Evolutionary conservation across 2,888 invertebrate species (phyloP).

Genomic region (Cephalotes varians): DNA sequence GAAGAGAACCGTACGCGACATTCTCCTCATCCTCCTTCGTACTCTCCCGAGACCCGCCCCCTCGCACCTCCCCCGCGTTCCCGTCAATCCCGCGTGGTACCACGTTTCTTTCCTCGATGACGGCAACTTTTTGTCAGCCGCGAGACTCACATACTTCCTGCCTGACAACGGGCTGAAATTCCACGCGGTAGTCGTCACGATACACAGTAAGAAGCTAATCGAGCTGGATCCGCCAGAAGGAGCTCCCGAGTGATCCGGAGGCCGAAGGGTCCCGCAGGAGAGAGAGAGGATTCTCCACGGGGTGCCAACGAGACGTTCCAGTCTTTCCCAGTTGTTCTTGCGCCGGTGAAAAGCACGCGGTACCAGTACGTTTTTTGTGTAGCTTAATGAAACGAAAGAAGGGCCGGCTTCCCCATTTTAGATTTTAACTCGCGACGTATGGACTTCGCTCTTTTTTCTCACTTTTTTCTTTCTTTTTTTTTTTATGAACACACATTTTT

Average conservation of each 20-base stretch:
- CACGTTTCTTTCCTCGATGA: constrained; percentile 60
- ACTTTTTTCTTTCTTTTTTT: constrained; percentile 6
- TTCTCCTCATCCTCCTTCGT: constrained; percentile 38
- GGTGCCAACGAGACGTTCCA: constrained; percentile 59
- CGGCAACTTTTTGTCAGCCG: constrained; percentile 76
- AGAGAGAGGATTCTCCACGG: constrained; percentile 61
- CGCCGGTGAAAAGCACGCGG: constrained; percentile 46
- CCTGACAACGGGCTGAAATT: constrained; percentile 75
- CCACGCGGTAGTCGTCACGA: constrained; percentile 75
- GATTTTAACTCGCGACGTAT: constrained; percentile 32
- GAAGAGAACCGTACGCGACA: constrained; percentile 61
- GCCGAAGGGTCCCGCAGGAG: constrained; percentile 61
- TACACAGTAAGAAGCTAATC: constrained; percentile 73
- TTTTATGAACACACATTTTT: background rate
- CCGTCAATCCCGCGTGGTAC: constrained; percentile 35
- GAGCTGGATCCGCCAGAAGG: constrained; percentile 55
- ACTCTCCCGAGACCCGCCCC: constrained; percentile 22
- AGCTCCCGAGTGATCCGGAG: constrained; percentile 35
- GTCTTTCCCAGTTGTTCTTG: constrained; percentile 25
- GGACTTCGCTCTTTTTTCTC: background rate
- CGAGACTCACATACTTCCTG: constrained; percentile 78
- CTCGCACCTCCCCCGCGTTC: background rate
- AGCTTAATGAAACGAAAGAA: constrained; percentile 42
- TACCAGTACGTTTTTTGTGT: constrained; percentile 26
- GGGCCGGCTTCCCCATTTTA: constrained; percentile 30